phyloP scores from a whole-genome alignment of 1,140 invertebrate species.

The Metaphire vulgaris region DNA sequence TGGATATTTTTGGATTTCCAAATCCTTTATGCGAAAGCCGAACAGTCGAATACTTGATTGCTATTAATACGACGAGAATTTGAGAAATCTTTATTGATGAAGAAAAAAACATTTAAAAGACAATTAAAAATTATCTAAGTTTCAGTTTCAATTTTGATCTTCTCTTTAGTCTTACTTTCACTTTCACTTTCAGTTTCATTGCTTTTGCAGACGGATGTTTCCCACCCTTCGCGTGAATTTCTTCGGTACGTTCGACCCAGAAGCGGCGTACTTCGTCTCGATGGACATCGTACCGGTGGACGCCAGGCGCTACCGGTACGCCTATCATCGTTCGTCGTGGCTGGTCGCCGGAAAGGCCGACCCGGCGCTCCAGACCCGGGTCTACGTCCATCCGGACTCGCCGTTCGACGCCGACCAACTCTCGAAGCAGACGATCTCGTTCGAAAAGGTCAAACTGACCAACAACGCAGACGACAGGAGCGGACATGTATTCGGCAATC shows the following conservation, averaged over 20 bases:
- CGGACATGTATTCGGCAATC: slow-evolving; percentile 74
- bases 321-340: no score
- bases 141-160: no score
- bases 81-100: no score
- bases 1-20: no score
- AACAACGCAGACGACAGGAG: slow-evolving; percentile 99
- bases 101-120: no score
- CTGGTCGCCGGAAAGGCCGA: slow-evolving; percentile 98
- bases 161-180: no score
- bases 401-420: slow-evolving; percentile 93
- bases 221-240: slow-evolving; percentile 90
- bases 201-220: slow-evolving; percentile 98
- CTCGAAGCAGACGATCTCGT: slow-evolving; percentile 92
- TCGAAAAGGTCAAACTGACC: slow-evolving; percentile 98
- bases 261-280: slow-evolving; percentile 76
- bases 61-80: no score
- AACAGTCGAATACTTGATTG: no score
- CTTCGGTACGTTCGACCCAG: slow-evolving; percentile 64
- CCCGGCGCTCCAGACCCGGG: slow-evolving; percentile 75
- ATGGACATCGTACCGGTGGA: slow-evolving; percentile 96
- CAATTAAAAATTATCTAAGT: no score
- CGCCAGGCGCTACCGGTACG: slow-evolving; percentile 87
- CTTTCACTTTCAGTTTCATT: no score
- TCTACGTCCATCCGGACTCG: slow-evolving; percentile 94
- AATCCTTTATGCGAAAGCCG: no score